Evolutionary conservation across 2,888 invertebrate species (phyloP), one percentile per base, ranked within the genome.

Genomic region (Argynnis bischoffii): DNA sequence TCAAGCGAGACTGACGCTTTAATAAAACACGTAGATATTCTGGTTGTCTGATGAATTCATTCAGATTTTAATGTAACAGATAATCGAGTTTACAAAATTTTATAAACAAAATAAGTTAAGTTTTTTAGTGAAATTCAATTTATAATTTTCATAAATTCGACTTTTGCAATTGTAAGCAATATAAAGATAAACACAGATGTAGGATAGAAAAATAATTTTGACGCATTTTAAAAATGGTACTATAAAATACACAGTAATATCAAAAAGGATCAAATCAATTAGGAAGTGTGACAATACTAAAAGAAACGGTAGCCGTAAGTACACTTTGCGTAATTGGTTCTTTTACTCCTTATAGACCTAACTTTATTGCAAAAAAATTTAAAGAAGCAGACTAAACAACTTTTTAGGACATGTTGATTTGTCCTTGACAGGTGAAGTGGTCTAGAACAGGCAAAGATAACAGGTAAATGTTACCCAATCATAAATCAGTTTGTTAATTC

Each of bases 1-100:
- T 67, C 64, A 65, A 67, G 47, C 51, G 18, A 59, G 47, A 66
- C 54, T 65, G 68, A 66, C 61, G 55, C 21, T 69, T 68, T 64
- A 63, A 71, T 64, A 67, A 69, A 69, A 66, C 55, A 57, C 50
- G 55, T 64, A 63, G 31, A 64, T 71, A 70, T 64, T 67, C 64
- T 70, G 57, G 63, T 51, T 64, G 55, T 55, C 65, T 35, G 18
- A 64, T 69, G 54, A 50, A 66, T 51, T 26, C 46, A 6, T 18
- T 48, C 21, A 46, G 16, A 64, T 55, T 15, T 63, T 66, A 60
- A 63, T 31, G 13, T 35, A 48, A 41, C 41, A 41, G 15, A 60
- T 55, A 55, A 46, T 31, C 26, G 13, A 18, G 21, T 16, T 55
- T n/a, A 46, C 55, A 18, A 50, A 51, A 51, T 41, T 61, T 31